Conservation (phyloP, 2,797 vertebrate species). For the Gorsachius magnificus region DNA sequence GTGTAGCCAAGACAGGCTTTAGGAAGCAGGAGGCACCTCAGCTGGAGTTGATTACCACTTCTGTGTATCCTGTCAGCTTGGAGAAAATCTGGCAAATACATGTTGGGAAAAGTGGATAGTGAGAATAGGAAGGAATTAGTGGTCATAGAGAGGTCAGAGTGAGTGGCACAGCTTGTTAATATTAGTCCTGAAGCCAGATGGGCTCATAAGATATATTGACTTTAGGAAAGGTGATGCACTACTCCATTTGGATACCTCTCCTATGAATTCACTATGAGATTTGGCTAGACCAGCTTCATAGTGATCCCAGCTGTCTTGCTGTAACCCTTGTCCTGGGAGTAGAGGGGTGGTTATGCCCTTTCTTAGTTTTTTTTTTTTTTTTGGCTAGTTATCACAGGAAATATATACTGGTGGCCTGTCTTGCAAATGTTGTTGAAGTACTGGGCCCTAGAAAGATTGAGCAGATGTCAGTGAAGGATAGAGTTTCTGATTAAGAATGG, state of each 20-base stretch:
- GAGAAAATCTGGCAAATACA: conserved; percentile 35
- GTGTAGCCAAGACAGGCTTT: background rate
- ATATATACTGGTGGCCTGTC: background rate
- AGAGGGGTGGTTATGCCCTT: background rate
- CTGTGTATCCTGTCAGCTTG: background rate
- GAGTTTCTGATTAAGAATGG: background rate
- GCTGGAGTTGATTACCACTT: conserved; percentile 27
- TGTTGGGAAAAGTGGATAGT: background rate
- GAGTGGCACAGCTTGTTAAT: conserved; percentile 17
- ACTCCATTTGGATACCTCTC: background rate
- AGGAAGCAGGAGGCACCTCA: conserved; percentile 27
- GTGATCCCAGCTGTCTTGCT: background rate
- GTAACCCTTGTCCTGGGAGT: background rate
- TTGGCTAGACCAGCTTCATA: background rate
- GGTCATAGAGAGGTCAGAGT: background rate
- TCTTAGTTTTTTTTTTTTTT: background rate
- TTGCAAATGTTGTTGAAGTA: background rate
- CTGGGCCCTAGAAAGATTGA: background rate
- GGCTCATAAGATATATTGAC: background rate
- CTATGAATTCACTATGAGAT: background rate
- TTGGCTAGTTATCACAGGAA: background rate
- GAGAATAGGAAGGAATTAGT: conserved; percentile 25
- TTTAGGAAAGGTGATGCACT: background rate
- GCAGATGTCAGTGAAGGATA: background rate
- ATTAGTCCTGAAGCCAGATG: background rate